Base-by-base conservation (phyloP, 2,113 vertebrate genomes). In the Rallus limicola region DNA sequence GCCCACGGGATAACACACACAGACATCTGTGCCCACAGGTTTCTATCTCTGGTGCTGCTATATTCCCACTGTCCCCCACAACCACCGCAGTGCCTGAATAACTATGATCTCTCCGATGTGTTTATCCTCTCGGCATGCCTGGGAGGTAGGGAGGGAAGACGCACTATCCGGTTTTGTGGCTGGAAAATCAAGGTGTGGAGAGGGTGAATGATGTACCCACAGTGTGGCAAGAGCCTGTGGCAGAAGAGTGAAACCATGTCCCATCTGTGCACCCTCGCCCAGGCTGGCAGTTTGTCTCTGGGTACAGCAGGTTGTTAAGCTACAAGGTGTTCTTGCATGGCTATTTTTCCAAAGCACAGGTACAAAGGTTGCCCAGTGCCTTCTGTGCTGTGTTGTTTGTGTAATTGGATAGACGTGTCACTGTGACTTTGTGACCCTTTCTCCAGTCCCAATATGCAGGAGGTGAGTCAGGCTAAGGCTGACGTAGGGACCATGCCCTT, bases 21-120 rank as follows among this genome's bases (percentile, higher is more conserved):
- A 94, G 77, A 64, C 92, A 87, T 92, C 83, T 89, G 92, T 94
- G 88, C 95, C 95, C 95, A 95, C 92, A 84, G 74, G 38, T 95
- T 94, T 95, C 93, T 96, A 92, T 95, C 95, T 93, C 92, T 88
- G 90, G 86, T 64, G 72, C 76, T 92, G 85, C 82, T 92, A 33
- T 46, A 16, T 91, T 91, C 77, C 81, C 89, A 60, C 95, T 64
- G 88, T 24, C 72, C 81, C 86, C 86, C 74, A 48, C 83, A 91
- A 42, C 25, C 46, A 79, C 86, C 0, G 0, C 5, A 0, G 62
- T 12, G 83, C 55, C 77, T 87, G 65, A 86, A 42, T 33, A 84
- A 64, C 64, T 81, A n/a, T 52, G 53, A 42, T 64, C 34, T 72
- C 88, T 86, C 31, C 34, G 7, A 12, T 0, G 31, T 85, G 74